phyloP scores from a whole-genome alignment of 2,113 vertebrate species.

The Atherinomorus stipes region DNA sequence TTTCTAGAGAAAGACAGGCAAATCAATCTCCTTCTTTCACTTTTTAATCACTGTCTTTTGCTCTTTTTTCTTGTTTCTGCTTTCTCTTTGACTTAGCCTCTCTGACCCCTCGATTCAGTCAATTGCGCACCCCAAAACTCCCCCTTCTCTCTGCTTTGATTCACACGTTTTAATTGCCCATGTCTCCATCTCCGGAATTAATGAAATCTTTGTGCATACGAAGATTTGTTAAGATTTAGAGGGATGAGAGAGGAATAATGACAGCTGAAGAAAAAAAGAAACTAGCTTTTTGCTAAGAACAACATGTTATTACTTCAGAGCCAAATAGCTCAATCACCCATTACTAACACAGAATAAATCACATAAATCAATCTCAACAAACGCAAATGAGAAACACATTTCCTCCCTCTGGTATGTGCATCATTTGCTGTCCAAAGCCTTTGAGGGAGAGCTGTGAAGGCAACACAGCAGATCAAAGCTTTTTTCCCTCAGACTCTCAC shows the following conservation, averaged over 20 bases:
- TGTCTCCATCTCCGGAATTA: constrained; percentile 59
- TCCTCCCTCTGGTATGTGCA: constrained; percentile 34
- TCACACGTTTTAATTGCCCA: constrained; percentile 70
- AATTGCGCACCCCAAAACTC: constrained; percentile 33
- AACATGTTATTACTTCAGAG: constrained; percentile 48
- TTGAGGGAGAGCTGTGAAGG: constrained; percentile 52
- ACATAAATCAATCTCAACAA: constrained; percentile 44
- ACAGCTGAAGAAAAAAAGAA: constrained; percentile 8
- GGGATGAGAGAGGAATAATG: constrained; percentile 15
- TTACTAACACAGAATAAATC: constrained; percentile 56
- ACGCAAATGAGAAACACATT: constrained; percentile 57
- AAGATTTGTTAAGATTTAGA: constrained; percentile 52
- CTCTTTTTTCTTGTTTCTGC: constrained; percentile 44
- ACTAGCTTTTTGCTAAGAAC: constrained; percentile 35
- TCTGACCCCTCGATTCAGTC: constrained; percentile 59
- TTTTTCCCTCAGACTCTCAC: constrained; percentile 24
- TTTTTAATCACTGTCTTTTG: constrained; percentile 56
- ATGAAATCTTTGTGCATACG: constrained; percentile 61
- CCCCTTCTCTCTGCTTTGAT: constrained; percentile 39
- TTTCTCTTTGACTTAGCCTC: constrained; percentile 66
- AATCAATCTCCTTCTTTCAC: constrained; percentile 60
- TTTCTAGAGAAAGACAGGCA: constrained; percentile 24
- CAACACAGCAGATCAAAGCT: constrained; percentile 65
- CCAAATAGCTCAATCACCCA: constrained; percentile 49
- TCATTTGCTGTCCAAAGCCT: constrained; percentile 57